phyloP scores from a whole-genome alignment of 2,888 invertebrate species.

The Acanthopleura granulata region DNA sequence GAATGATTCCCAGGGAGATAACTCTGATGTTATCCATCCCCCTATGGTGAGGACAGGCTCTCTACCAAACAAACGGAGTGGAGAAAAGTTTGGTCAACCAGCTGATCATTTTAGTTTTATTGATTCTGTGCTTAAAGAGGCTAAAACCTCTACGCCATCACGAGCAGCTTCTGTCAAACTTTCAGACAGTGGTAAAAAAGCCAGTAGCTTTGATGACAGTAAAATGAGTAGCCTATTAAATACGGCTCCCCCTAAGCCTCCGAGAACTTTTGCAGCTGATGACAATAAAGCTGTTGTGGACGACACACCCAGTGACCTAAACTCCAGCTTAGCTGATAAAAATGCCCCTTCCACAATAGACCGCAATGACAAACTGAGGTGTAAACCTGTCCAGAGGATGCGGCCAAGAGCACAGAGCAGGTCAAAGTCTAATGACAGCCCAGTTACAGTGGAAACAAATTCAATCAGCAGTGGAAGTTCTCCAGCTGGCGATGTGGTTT shows the following conservation, averaged over 20 bases:
- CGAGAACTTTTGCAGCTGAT: background rate
- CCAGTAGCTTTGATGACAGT: background rate
- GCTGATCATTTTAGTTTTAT: slow-evolving; percentile 17
- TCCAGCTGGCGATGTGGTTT: background rate
- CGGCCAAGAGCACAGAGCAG: background rate
- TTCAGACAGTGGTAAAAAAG: background rate
- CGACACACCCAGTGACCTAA: background rate
- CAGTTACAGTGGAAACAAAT: background rate
- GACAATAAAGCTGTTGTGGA: background rate
- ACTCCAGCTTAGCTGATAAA: background rate
- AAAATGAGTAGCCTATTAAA: background rate
- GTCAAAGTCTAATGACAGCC: slow-evolving; percentile 10
- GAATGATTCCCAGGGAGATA: background rate
- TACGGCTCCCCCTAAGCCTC: background rate
- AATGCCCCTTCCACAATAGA: slow-evolving; percentile 7
- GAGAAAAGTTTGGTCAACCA: background rate
- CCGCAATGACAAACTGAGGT: slow-evolving; percentile 5
- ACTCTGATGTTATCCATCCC: background rate
- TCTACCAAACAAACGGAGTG: background rate
- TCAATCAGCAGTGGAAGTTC: background rate
- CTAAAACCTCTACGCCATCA: background rate
- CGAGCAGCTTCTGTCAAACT: background rate
- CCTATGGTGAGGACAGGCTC: background rate
- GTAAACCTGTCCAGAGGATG: slow-evolving; percentile 11
- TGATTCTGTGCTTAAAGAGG: slow-evolving; percentile 9